phyloP scores from a whole-genome alignment of 92 coral and sea anemone genomes.

The Chrysogorgia sp. region DNA sequence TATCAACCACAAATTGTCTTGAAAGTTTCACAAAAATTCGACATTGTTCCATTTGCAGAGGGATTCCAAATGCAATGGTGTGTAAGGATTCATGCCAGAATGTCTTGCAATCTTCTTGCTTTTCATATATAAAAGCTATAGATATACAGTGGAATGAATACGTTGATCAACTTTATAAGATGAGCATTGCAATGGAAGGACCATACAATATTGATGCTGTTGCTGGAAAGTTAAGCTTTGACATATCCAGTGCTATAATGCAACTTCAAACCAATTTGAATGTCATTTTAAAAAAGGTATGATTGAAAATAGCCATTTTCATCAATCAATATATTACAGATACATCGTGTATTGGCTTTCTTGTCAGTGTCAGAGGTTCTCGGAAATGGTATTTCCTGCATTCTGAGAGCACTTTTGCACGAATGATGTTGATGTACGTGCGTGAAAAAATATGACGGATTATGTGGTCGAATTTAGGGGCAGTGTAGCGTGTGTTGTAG shows the following conservation, averaged over 20 bases:
- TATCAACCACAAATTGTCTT: slow-evolving; percentile 5
- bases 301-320: not conserved
- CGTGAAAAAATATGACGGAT: too few relatives aligned
- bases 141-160: slow-evolving; percentile 23
- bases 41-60: slow-evolving; percentile 20
- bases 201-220: slow-evolving; percentile 32
- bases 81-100: slow-evolving; percentile 22
- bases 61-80: slow-evolving; percentile 19
- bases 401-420: too few relatives aligned
- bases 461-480: too few relatives aligned
- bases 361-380: too few relatives aligned
- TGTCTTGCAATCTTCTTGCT: slow-evolving; percentile 14
- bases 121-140: not conserved
- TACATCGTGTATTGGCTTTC: not conserved
- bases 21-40: slow-evolving; percentile 20
- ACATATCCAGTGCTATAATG: slow-evolving; percentile 27
- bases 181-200: slow-evolving; percentile 15
- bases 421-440: too few relatives aligned
- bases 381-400: too few relatives aligned
- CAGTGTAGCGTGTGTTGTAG: too few relatives aligned
- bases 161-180: not conserved
- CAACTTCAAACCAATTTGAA: not conserved
- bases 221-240: slow-evolving; percentile 6
- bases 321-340: too few relatives aligned
- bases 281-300: slow-evolving; percentile 9